Percentiles rank a stretch among this genome's conserved stretches.
These are phyloP conservation scores for Gymnarchus niloticus DNA, from an alignment of 2,113 vertebrate species.

Conservation along the genomic window DNA sequence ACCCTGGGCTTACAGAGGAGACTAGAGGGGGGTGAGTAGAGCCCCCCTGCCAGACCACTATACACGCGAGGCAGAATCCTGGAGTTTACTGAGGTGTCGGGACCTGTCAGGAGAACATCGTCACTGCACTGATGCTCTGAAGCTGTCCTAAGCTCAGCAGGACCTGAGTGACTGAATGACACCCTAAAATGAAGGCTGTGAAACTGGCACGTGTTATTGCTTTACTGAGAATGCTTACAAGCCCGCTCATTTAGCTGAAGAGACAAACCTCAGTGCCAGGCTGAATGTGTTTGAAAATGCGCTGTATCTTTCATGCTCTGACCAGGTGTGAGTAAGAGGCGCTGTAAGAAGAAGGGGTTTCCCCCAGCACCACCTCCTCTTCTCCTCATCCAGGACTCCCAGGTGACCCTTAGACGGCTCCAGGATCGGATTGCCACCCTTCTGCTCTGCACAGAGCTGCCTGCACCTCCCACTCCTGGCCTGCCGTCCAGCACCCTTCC, in stretches of 20 bases:
- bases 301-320: background rate
- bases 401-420: slow-evolving; percentile 55
- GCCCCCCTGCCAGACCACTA: background rate
- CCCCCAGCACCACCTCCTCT: slow-evolving; percentile 52
- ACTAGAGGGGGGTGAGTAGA: slow-evolving; percentile 53
- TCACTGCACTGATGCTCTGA: too few relatives aligned
- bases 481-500: slow-evolving; percentile 65
- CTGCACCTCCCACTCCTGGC: slow-evolving; percentile 62
- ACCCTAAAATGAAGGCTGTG: background rate
- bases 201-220: background rate
- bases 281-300: background rate
- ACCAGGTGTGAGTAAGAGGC: slow-evolving; percentile 59
- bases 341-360: slow-evolving; percentile 55
- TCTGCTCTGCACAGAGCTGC: slow-evolving; percentile 57
- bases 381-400: slow-evolving; percentile 71
- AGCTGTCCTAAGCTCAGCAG: background rate
- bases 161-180: background rate
- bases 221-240: background rate
- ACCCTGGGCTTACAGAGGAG: slow-evolving; percentile 50
- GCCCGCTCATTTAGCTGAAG: background rate
- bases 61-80: background rate
- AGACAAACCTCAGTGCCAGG: background rate
- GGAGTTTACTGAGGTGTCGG: background rate
- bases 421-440: slow-evolving; percentile 73
- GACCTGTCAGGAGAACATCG: background rate